Conservation (phyloP, 2,113 vertebrate genomes). For the Arenaria interpres region DNA sequence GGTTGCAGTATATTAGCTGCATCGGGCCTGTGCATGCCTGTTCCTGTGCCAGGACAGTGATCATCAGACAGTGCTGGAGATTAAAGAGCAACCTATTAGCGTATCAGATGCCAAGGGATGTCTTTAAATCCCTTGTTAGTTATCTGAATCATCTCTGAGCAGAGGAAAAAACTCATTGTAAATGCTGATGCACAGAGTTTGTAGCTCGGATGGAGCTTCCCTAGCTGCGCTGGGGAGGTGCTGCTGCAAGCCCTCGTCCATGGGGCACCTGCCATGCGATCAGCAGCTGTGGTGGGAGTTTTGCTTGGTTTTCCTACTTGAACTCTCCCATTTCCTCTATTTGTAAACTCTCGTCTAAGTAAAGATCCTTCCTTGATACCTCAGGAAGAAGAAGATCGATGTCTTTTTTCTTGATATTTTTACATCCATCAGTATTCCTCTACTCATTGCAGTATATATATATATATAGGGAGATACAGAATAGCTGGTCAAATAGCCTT, state of each 20-base stretch:
- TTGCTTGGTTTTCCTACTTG: not conserved
- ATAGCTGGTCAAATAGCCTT: not conserved
- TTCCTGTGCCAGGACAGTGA: not conserved
- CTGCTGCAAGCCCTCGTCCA: not conserved
- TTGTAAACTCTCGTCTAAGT: not conserved
- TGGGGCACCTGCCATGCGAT: rapidly evolving
- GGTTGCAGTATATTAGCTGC: not conserved
- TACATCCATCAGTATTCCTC: not conserved
- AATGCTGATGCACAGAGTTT: not conserved
- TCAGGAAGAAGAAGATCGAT: not conserved
- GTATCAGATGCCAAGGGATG: not conserved
- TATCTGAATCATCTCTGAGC: not conserved
- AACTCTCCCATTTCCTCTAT: not conserved
- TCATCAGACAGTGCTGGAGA: not conserved
- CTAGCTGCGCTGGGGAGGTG: not conserved
- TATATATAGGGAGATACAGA: not conserved
- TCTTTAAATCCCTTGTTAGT: not conserved
- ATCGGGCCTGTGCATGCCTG: not conserved
- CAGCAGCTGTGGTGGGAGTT: not conserved
- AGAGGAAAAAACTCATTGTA: not conserved
- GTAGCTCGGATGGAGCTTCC: not conserved
- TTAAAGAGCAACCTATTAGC: not conserved
- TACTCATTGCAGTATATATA: not conserved
- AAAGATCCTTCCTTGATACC: not conserved
- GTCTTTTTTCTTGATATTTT: not conserved